Evolutionary conservation across 2,113 vertebrate genomes (phyloP).

Genomic region (Silurus glanis): DNA sequence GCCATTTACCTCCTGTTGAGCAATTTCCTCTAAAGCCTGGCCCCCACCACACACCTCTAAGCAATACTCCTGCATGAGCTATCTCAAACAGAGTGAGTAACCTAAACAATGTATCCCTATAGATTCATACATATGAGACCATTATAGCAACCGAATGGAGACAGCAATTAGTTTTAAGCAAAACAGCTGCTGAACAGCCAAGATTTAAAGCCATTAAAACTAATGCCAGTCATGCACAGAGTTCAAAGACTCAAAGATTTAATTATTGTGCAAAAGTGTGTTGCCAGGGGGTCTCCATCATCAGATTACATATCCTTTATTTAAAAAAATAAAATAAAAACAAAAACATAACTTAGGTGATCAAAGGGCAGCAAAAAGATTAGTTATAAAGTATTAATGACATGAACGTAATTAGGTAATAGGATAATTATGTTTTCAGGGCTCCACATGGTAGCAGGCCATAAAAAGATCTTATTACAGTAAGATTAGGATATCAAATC

Average conservation of each 20-base stretch:
- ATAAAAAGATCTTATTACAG: not conserved
- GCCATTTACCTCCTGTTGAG: constrained; percentile 27
- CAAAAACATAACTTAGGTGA: not conserved
- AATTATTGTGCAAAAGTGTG: not conserved
- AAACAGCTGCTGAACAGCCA: constrained; percentile 26
- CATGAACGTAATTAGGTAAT: not conserved
- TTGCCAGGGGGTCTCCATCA: not conserved
- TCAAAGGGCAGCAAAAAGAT: not conserved
- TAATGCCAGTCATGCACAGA: not conserved
- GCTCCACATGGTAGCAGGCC: not conserved
- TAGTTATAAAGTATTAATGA: not conserved
- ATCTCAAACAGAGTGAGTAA: constrained; percentile 14
- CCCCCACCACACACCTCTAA: constrained; percentile 4
- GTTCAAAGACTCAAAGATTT: constrained; percentile 1
- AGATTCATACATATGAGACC: not conserved
- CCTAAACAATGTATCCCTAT: constrained; percentile 12
- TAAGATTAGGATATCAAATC: not conserved
- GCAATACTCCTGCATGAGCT: constrained; percentile 20
- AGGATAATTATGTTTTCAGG: not conserved
- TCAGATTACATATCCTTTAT: constrained; percentile 6
- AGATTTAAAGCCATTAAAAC: constrained; percentile 1
- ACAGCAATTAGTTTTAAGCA: constrained; percentile 30
- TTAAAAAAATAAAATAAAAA: not conserved
- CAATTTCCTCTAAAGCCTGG: constrained; percentile 35
- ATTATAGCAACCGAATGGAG: not conserved